Evolutionary conservation across 2,113 vertebrate genomes (phyloP), one percentile per base, ranked within the genome.

Genomic region (Vicugna pacos): DNA sequence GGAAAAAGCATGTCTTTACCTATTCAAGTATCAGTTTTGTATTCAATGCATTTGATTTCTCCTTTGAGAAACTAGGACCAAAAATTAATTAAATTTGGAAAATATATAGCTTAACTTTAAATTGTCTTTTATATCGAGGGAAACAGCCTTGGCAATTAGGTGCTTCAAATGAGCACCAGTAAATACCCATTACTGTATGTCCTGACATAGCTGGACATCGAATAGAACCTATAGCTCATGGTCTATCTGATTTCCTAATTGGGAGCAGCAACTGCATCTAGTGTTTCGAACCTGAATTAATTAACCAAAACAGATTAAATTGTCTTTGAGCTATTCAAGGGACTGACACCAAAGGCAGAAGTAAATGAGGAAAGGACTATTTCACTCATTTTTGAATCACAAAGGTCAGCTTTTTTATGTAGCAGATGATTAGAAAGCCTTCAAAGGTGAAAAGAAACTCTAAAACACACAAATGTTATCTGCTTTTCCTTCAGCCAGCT

Each of bases 201-300:
- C 70, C 80, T 95, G 90, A 92, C 50, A 67, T 22, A 73, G 35
- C 65, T 76, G 83, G 70, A 92, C 77, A 9, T 13, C 58, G 85
- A 94, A 22, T 80, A 72, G 86, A 91, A 73, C 73, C 80, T 83
- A 1, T 12, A 84, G 93, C 84, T 81, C 92, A 60, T 26, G 54
- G 75, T 90, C 95, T 86, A 65, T 84, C 92, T 95, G 85, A 95
- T 87, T 80, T 73, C 85, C 95, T 97, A 98, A 98, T 95, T 97
- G 95, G 80, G 80, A 97, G 75, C 83, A 95, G 80, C 79, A 87
- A 88, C 79, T 85, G 76, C 46, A 85, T 94, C 95, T 96, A 73
- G 89, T 93, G 86, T 94, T 97, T 96, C 97, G 96, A 98, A 97
- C 97, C 84, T 95, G 93, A 95, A 95, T 97, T 97, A 97, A 97